These are phyloP conservation scores for Merops nubicus DNA, from an alignment of 2,113 vertebrate species.

Conservation along the genomic window DNA sequence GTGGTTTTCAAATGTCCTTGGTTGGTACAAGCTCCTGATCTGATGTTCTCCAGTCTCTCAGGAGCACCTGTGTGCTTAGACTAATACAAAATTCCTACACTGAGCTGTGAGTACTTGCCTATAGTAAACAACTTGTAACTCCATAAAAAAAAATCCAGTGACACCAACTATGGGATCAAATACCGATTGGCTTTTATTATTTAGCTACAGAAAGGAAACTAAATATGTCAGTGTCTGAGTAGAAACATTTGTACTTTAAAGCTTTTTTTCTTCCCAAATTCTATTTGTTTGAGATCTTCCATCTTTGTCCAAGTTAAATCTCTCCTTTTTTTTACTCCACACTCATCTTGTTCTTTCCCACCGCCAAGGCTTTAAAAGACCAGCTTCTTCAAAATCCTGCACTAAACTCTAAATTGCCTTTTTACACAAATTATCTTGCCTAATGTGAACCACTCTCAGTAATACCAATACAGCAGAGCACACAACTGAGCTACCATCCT, in stretches of 20 bases:
- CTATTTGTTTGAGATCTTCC: neutral
- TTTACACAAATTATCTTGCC: neutral
- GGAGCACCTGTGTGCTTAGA: neutral
- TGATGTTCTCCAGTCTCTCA: neutral
- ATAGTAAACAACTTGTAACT: neutral
- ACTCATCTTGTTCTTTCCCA: rapidly evolving
- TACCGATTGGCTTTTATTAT: neutral
- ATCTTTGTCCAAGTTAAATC: neutral
- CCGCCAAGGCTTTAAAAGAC: neutral
- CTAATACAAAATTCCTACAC: neutral
- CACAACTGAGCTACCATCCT: neutral
- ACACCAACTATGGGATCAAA: neutral
- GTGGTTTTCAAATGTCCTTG: neutral
- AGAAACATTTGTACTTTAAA: neutral
- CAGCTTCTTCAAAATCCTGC: neutral
- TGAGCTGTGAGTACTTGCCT: neutral
- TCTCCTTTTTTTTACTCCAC: neutral
- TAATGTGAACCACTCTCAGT: neutral
- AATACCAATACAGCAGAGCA: neutral
- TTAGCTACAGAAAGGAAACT: neutral
- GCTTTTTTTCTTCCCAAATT: neutral
- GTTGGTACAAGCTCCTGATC: neutral
- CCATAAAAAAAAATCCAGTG: neutral
- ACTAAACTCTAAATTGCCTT: neutral
- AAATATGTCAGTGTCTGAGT: neutral